Percentiles rank a stretch among this genome's conserved stretches.
Conservation (phyloP, 2,888 invertebrate species). For the Mayetiola destructor region DNA sequence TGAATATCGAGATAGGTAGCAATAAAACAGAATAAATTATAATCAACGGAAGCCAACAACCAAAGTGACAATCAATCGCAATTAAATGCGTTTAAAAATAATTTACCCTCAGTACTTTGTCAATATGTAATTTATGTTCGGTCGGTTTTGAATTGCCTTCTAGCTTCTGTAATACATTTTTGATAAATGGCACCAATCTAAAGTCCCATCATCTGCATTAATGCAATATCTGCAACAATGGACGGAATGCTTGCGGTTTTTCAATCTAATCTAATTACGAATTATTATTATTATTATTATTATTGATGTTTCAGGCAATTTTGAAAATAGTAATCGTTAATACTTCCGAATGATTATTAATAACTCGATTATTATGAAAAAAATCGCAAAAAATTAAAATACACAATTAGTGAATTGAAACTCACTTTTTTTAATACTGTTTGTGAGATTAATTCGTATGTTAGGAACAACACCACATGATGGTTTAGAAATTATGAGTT, state of each 20-base stretch:
- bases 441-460: no score
- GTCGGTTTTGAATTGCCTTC: background rate
- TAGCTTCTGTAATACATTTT: background rate
- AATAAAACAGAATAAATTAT: background rate
- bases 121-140: background rate
- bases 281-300: no score
- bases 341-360: no score
- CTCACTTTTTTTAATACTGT: no score
- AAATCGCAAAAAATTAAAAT: no score
- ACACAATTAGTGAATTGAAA: no score
- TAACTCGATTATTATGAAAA: no score
- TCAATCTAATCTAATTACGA: slow-evolving; percentile 9
- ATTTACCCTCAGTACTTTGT: background rate
- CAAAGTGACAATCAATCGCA: slow-evolving; percentile 14
- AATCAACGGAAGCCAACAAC: slow-evolving; percentile 13
- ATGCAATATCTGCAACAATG: background rate
- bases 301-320: no score
- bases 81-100: slow-evolving; percentile 11
- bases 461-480: no score
- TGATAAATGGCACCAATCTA: background rate
- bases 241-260: background rate
- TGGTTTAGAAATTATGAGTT: no score
- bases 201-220: background rate
- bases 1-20: no score
- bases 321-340: no score